phyloP scores from a whole-genome alignment of 1,140 invertebrate genomes.

The Subanguina moxae region DNA sequence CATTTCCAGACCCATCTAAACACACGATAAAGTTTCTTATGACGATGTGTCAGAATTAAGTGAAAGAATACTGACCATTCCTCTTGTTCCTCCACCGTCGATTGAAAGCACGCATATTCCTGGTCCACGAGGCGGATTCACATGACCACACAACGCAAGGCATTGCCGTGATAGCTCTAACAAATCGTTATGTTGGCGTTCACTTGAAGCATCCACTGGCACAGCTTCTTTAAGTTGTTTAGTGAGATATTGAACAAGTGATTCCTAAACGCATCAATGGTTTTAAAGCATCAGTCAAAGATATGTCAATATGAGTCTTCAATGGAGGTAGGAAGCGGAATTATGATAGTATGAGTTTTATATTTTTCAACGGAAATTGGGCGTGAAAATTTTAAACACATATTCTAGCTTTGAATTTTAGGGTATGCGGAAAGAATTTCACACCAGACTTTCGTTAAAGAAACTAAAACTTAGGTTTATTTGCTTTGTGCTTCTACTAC shows the following conservation, averaged over 20 bases:
- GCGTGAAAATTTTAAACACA: no score
- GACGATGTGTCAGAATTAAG: background rate
- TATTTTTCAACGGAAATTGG: no score
- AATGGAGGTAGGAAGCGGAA: no score
- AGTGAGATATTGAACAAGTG: background rate
- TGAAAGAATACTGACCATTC: constrained; percentile 28
- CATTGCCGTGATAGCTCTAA: constrained; percentile 25
- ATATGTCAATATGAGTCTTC: no score
- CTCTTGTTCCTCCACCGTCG: constrained; percentile 78
- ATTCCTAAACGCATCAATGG: no score
- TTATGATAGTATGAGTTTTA: no score
- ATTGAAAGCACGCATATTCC: constrained; percentile 79
- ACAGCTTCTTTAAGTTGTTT: background rate
- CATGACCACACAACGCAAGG: constrained; percentile 72
- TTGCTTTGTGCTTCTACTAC: no score
- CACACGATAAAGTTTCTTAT: background rate
- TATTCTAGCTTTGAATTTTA: no score
- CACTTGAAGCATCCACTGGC: background rate
- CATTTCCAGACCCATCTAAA: constrained; percentile 50
- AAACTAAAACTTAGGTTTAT: no score
- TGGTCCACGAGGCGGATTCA: constrained; percentile 68
- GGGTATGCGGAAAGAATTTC: no score
- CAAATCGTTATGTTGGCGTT: background rate
- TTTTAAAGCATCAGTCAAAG: no score
- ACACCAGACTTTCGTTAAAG: no score